Evolutionary conservation across 2,113 vertebrate genomes (phyloP).

Genomic region (Aspidoscelis tigris): DNA sequence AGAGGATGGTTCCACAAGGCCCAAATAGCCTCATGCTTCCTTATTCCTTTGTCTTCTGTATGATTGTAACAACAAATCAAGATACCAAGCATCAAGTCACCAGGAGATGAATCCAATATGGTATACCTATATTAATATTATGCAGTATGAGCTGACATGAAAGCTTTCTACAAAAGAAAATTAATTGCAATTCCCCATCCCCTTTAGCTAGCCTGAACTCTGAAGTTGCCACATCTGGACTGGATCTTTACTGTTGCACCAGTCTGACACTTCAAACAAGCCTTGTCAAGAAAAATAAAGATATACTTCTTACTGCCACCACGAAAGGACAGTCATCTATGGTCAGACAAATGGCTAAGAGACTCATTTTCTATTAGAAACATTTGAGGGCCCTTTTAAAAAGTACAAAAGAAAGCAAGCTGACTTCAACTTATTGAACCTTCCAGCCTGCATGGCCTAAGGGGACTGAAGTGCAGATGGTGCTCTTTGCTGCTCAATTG

Average conservation of each 20-base stretch:
- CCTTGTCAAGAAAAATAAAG: constrained; percentile 28
- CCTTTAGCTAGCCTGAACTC: constrained; percentile 27
- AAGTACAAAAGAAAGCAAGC: constrained; percentile 25
- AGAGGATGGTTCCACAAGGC: too few species aligned
- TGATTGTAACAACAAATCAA: too few species aligned
- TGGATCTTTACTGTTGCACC: constrained; percentile 41
- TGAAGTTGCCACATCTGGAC: constrained; percentile 51
- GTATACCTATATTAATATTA: background rate
- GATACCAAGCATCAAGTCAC: too few species aligned
- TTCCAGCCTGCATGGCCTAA: constrained; percentile 51
- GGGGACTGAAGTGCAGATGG: constrained; percentile 63
- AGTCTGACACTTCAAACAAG: constrained; percentile 59
- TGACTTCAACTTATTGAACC: constrained; percentile 61
- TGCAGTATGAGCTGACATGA: background rate
- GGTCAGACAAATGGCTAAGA: constrained; percentile 45
- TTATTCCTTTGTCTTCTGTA: too few species aligned
- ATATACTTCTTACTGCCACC: constrained; percentile 6
- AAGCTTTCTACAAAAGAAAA: constrained; percentile 4
- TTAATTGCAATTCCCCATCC: constrained; percentile 41
- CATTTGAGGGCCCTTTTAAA: constrained; percentile 34
- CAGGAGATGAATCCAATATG: too few species aligned
- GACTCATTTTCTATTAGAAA: constrained; percentile 39
- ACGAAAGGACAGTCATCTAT: constrained; percentile 28
- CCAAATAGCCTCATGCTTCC: too few species aligned
- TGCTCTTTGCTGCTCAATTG: constrained; percentile 56